Percentiles rank a stretch among this genome's conserved stretches.
phyloP scores from a whole-genome alignment of 2,113 vertebrate species.

The Pycnonotus jocosus region DNA sequence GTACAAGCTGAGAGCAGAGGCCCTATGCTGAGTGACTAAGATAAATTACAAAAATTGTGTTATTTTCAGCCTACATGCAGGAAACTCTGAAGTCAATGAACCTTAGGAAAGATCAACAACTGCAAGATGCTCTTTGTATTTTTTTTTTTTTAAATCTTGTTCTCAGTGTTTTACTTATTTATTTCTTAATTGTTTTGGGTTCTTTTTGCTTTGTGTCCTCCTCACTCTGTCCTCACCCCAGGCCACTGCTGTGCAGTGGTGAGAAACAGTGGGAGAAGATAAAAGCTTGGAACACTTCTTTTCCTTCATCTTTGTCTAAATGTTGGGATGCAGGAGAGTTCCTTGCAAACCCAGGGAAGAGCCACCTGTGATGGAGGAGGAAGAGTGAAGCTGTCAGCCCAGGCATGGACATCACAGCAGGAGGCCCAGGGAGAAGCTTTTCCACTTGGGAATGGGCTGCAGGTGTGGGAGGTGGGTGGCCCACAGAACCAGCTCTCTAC shows the following conservation, averaged over 20 bases:
- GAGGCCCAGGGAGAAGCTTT: background rate
- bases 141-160: background rate
- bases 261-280: background rate
- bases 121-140: background rate
- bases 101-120: conserved; percentile 33
- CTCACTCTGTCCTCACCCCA: background rate
- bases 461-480: background rate
- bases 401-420: background rate
- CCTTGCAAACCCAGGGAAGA: background rate
- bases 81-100: conserved; percentile 41
- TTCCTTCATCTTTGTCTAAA: background rate
- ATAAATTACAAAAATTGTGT: conserved; percentile 25
- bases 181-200: background rate
- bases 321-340: background rate
- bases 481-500: background rate
- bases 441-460: background rate
- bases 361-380: background rate
- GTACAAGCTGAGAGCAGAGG: conserved; percentile 21
- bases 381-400: background rate
- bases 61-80: conserved; percentile 40
- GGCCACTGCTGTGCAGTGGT: background rate
- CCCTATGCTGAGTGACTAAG: conserved; percentile 36
- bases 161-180: background rate
- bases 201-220: background rate
- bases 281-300: background rate